Conservation (phyloP, 2,113 vertebrate species). For the Istiophorus platypterus region DNA sequence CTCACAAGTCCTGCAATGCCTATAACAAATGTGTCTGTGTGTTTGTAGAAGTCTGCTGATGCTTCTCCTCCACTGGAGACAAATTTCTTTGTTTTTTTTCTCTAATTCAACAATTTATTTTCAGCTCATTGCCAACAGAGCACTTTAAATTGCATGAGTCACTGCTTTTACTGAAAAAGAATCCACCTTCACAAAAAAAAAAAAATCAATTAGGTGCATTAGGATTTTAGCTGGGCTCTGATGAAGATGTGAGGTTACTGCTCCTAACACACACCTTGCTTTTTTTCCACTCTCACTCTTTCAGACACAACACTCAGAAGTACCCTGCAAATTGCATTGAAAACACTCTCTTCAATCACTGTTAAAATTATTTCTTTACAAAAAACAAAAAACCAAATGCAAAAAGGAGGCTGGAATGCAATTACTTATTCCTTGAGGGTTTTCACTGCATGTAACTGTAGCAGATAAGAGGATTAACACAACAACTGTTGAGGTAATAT, state of each 20-base stretch:
- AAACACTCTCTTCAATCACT: too few species aligned
- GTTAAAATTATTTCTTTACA: too few species aligned
- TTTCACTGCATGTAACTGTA: not conserved
- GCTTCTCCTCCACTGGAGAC: too few species aligned
- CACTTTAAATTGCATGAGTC: slow-evolving; percentile 45
- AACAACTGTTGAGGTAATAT: not conserved
- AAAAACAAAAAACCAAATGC: too few species aligned
- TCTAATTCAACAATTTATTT: slow-evolving; percentile 6
- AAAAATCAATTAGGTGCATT: slow-evolving; percentile 73
- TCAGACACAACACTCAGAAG: not conserved
- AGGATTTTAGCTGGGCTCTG: slow-evolving; percentile 44
- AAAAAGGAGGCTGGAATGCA: not conserved
- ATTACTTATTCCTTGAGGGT: not conserved
- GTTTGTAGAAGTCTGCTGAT: too few species aligned
- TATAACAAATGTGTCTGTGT: not conserved
- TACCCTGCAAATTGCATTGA: not conserved
- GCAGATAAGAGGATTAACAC: slow-evolving; percentile 26
- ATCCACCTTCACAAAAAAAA: not conserved
- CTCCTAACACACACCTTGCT: not conserved
- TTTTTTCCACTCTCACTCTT: not conserved
- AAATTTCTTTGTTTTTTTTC: slow-evolving; percentile 6
- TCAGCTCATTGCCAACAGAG: slow-evolving; percentile 43
- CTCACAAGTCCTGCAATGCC: slow-evolving; percentile 14
- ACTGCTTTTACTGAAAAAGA: slow-evolving; percentile 61
- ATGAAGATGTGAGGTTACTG: slow-evolving; percentile 28